These are phyloP conservation scores for Motacilla alba DNA, from an alignment of 2,113 vertebrate species.

Conservation along the genomic window DNA sequence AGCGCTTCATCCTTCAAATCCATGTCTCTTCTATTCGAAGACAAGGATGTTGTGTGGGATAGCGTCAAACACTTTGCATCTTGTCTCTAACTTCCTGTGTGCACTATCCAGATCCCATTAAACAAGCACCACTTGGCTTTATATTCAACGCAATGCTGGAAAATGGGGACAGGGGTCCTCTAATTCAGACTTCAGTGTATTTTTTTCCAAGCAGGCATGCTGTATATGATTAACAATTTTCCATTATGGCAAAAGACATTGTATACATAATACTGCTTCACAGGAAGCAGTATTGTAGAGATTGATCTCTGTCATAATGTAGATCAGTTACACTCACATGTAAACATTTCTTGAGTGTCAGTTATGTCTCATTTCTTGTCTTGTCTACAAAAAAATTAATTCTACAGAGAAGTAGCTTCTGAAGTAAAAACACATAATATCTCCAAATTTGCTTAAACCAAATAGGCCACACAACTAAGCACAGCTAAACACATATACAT, in stretches of 20 bases:
- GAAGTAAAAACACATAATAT: background rate
- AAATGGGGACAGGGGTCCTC: background rate
- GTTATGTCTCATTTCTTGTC: background rate
- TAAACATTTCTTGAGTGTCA: background rate
- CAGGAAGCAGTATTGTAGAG: background rate
- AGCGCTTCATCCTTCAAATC: background rate
- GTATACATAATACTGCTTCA: background rate
- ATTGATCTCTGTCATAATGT: background rate
- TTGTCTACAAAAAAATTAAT: background rate
- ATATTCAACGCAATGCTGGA: background rate
- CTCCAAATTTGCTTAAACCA: background rate
- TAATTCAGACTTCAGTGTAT: background rate
- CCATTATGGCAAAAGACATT: background rate
- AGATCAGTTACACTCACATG: background rate
- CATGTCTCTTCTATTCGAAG: background rate
- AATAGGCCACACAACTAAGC: too few relatives aligned
- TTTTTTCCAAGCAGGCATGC: background rate
- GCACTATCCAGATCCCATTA: fast-evolving
- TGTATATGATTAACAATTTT: background rate
- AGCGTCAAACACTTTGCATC: background rate
- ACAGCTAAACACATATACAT: background rate
- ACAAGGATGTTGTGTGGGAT: too few relatives aligned
- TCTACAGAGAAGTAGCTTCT: background rate
- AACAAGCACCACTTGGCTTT: background rate
- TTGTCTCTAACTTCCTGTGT: background rate